phyloP scores from a whole-genome alignment of 2,797 vertebrate species.

The Sus cebifrons region DNA sequence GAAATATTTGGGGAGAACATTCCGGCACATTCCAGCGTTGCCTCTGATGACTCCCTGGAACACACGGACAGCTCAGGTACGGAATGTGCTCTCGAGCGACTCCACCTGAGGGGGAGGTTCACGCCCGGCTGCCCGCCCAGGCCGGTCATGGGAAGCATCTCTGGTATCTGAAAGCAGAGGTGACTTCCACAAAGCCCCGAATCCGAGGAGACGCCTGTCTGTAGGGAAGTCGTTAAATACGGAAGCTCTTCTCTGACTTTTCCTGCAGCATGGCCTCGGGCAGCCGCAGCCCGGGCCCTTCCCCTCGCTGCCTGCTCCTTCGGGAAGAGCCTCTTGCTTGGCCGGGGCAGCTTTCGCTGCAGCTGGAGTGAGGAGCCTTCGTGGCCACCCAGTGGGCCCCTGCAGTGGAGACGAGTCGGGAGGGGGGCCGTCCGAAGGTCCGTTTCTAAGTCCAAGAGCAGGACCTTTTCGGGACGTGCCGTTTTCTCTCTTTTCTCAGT shows the following conservation, averaged over 20 bases:
- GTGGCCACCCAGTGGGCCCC: not conserved
- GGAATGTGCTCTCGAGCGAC: not conserved
- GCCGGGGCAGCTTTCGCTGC: not conserved
- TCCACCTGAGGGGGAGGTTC: not conserved
- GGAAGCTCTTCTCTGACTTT: not conserved
- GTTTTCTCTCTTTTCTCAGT: not conserved
- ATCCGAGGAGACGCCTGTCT: not conserved
- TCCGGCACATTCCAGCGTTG: slow-evolving; percentile 87
- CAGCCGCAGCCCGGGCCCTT: not conserved
- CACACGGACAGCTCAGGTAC: slow-evolving; percentile 92
- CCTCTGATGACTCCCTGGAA: slow-evolving; percentile 90
- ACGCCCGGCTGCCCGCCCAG: not conserved
- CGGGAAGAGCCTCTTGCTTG: not conserved
- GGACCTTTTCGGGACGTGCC: not conserved
- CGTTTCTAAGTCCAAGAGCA: not conserved
- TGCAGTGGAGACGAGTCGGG: not conserved
- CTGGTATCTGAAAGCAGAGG: not conserved
- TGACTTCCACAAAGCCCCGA: not conserved
- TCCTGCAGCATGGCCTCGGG: not conserved
- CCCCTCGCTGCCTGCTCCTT: not conserved
- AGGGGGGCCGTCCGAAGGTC: not conserved
- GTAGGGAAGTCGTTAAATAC: not conserved
- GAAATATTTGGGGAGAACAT: slow-evolving; percentile 94
- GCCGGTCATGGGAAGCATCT: not conserved
- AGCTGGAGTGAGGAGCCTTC: not conserved